Conservation (phyloP, 2,113 vertebrate genomes). For the Urocolius indicus region DNA sequence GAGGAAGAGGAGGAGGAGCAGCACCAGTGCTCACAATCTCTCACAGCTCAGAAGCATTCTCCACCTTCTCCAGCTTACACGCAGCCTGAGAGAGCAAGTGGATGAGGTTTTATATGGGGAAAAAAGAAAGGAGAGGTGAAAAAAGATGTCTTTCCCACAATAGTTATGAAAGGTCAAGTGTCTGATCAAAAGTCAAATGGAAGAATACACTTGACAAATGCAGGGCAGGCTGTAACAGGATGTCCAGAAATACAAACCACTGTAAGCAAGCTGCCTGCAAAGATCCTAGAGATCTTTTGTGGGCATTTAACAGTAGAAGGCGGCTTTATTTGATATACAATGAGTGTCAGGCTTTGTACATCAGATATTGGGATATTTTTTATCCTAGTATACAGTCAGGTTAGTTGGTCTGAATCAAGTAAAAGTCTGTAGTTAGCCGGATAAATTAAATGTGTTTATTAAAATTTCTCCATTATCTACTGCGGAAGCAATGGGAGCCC, state of each 20-base stretch:
- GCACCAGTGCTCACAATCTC: neutral
- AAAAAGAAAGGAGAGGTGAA: neutral
- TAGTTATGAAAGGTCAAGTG: neutral
- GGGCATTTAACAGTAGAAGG: neutral
- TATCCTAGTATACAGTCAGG: neutral
- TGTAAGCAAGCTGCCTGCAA: neutral
- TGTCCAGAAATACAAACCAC: neutral
- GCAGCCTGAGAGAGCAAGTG: neutral
- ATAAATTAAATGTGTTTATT: neutral
- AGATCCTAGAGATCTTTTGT: neutral
- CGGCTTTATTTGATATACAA: neutral
- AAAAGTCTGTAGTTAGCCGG: neutral
- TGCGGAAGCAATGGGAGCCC: neutral
- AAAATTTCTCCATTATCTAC: neutral
- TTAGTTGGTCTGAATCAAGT: neutral
- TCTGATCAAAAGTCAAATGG: neutral
- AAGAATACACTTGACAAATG: neutral
- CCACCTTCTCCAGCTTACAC: rapidly evolving
- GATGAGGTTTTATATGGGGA: neutral
- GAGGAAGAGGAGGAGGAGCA: neutral
- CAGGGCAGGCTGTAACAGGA: neutral
- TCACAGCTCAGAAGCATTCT: neutral
- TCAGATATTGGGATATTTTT: neutral
- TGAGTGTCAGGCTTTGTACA: neutral
- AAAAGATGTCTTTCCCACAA: neutral